Percentiles rank a stretch among this genome's conserved stretches.
These are phyloP conservation scores for Cyrtorhinus lividipennis DNA, from an alignment of 1,140 invertebrate genomes.

Conservation along the genomic window DNA sequence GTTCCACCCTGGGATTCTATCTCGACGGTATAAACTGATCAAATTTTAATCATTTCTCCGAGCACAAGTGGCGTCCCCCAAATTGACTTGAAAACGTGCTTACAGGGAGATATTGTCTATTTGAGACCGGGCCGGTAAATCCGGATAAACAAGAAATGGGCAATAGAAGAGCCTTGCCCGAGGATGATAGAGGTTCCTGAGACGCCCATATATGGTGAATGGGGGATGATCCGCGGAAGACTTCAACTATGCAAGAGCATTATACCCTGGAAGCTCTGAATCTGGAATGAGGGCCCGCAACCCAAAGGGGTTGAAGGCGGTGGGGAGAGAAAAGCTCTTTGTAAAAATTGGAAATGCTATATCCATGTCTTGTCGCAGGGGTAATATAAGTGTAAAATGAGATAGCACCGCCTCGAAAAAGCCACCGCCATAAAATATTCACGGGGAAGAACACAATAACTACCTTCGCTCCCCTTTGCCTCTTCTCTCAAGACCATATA, in stretches of 20 bases:
- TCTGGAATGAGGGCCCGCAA: background rate
- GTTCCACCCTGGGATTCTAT: too few species aligned
- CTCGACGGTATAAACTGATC: too few species aligned
- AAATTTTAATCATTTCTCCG: too few species aligned
- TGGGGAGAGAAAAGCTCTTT: constrained; percentile 36
- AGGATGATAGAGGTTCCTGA: background rate
- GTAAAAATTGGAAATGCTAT: constrained; percentile 31
- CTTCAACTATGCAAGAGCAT: constrained; percentile 6
- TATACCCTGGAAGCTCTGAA: background rate
- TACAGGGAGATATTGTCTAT: too few species aligned
- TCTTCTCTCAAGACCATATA: constrained; percentile 4
- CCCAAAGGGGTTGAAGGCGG: constrained; percentile 27
- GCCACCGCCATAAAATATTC: constrained; percentile 5
- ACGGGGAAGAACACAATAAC: constrained; percentile 6
- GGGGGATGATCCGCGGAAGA: background rate
- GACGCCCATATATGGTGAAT: background rate
- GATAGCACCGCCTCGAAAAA: background rate
- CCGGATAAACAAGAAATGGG: background rate
- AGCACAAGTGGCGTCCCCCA: too few species aligned
- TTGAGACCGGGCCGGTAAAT: too few species aligned
- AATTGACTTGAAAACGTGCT: too few species aligned
- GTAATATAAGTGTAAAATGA: constrained; percentile 22
- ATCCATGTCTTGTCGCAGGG: constrained; percentile 36
- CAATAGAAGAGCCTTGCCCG: background rate
- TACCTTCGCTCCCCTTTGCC: background rate